Evolutionary conservation across 2,113 vertebrate species (phyloP).

Genomic region (Ciconia maguari): DNA sequence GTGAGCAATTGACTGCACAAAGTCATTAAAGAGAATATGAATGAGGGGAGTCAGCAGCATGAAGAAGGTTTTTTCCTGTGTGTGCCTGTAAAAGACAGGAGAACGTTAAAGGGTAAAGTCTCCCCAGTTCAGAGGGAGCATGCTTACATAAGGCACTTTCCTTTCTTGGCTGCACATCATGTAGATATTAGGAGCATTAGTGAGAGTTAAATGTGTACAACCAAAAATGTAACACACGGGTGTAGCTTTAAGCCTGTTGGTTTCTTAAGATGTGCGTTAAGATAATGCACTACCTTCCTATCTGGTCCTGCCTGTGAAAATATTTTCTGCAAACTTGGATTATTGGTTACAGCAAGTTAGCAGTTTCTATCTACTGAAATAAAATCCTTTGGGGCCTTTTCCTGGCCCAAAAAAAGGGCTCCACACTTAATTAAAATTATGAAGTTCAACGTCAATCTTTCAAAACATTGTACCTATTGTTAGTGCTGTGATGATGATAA

Average conservation of each 20-base stretch:
- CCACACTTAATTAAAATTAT: slow-evolving; percentile 32
- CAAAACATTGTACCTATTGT: not conserved
- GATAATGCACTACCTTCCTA: not conserved
- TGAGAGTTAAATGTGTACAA: not conserved
- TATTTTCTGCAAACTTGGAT: not conserved
- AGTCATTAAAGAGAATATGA: not conserved
- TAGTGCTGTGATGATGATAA: not conserved
- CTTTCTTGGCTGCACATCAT: not conserved
- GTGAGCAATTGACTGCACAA: not conserved
- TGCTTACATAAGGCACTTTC: not conserved
- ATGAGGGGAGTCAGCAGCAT: not conserved
- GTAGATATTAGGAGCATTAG: not conserved
- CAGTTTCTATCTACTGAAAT: not conserved
- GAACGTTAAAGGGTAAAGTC: not conserved
- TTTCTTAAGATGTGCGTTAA: not conserved
- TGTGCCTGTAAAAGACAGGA: not conserved
- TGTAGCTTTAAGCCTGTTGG: not conserved
- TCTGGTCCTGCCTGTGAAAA: not conserved
- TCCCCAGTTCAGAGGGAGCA: not conserved
- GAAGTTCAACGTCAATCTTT: not conserved
- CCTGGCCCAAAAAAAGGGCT: not conserved
- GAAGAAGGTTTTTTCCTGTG: not conserved
- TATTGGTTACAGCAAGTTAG: slow-evolving; percentile 1
- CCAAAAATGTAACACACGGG: not conserved
- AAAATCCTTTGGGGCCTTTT: not conserved